Conservation (phyloP, 2,888 invertebrate species). For the Athalia cordata region DNA sequence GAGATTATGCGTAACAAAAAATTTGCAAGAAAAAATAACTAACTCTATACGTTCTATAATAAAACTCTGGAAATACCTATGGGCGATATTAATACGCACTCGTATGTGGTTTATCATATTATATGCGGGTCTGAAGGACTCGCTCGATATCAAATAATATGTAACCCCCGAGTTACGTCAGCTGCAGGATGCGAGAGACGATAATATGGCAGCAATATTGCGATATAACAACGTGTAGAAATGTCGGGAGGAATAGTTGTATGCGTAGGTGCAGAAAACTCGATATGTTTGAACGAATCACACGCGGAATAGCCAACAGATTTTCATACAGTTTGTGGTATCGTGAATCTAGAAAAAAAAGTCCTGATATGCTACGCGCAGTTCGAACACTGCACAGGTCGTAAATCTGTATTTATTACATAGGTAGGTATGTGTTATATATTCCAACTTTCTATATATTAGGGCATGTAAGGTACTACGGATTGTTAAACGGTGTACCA, state of each 20-base stretch:
- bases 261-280: background rate
- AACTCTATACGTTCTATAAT: too few species aligned
- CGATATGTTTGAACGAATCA: background rate
- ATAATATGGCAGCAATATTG: conserved; percentile 4
- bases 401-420: too few species aligned
- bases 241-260: background rate
- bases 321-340: too few species aligned
- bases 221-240: conserved; percentile 6
- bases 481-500: conserved; percentile 19
- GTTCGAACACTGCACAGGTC: too few species aligned
- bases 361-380: too few species aligned
- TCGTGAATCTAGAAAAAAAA: too few species aligned
- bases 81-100: background rate
- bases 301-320: too few species aligned
- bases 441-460: too few species aligned
- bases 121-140: conserved; percentile 17
- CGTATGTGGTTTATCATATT: background rate
- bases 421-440: background rate
- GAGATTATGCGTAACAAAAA: too few species aligned
- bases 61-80: background rate
- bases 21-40: too few species aligned
- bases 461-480: too few species aligned
- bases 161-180: conserved; percentile 39
- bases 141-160: conserved; percentile 38
- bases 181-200: conserved; percentile 38